Evolutionary conservation across 2,797 vertebrate species (phyloP), one percentile per base, ranked within the genome.

Genomic region (Nyctalus aviator): DNA sequence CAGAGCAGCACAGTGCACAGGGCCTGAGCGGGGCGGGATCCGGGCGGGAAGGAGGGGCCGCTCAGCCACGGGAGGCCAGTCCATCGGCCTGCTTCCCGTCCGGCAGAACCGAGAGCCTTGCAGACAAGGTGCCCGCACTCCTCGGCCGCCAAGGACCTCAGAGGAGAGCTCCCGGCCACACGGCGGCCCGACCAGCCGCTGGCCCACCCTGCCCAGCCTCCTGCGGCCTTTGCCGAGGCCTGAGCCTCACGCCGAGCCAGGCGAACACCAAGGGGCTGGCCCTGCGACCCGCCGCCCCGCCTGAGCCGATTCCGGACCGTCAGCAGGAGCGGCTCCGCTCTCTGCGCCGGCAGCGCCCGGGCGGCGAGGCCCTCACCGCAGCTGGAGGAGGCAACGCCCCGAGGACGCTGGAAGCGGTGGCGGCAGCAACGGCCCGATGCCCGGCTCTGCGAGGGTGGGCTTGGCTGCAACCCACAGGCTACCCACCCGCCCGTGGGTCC

Each of bases 371-470:
- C 97, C 94, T 96, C 94, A 84, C 89, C 0, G 85, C 84, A 97
- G 96, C 94, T 85, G 96, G 93, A 93, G 97, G 91, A 86, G 94
- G 97, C 84, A 96, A 95, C 98, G 98, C 98, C 92, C 97, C 98
- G 97, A 71, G 83, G 96, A 97, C 82, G 91, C 91, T 85, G 97
- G 94, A 97, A 97, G 97, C 97, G 97, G 94, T 96, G 97, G 97
- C 94, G 84, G 97, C 97, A 97, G 96, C 97, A 96, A 97, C 97
- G 97, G 44, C 2, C 44, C 44, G 10, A 10, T 9, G 44, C 44
- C 44, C 44, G 44, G 44, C 44, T 10, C 44, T 11, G 44, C 9
- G 44, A 44, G 32, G 6, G 5, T 8, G 15, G 21, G 8, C 57
- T 15, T 15, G 0, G 1, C 7, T 2, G 75, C 12, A 5, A 20